A percentile compares a stretch with the other conserved stretches of the same genome.
Conservation (phyloP, 2,113 vertebrate genomes). For the Zosterops borbonicus region DNA sequence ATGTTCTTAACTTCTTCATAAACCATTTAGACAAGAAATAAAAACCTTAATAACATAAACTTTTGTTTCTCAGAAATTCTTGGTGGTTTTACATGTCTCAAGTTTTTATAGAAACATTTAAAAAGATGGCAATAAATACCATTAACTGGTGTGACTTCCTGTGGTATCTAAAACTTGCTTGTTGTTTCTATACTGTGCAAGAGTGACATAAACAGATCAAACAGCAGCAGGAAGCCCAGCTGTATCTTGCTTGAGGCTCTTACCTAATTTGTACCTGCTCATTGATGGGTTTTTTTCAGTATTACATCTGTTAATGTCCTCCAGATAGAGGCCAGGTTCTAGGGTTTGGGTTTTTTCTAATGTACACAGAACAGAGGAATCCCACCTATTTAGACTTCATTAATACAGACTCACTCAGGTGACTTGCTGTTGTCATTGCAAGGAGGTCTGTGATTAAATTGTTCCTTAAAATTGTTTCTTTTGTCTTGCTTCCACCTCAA, state of each 20-base stretch:
- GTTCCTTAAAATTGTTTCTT: neutral
- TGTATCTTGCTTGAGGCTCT: neutral
- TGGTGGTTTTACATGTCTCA: neutral
- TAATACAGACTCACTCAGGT: neutral
- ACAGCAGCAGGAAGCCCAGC: neutral
- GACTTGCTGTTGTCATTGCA: neutral
- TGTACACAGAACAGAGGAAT: neutral
- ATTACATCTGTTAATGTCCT: neutral
- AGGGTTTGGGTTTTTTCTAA: neutral
- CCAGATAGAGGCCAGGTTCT: neutral
- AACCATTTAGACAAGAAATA: neutral
- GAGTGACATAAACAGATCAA: neutral
- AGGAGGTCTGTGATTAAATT: neutral
- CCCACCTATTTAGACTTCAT: neutral
- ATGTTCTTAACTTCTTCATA: neutral
- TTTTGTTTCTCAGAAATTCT: neutral
- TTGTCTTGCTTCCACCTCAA: neutral
- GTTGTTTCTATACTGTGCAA: neutral
- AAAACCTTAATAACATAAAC: neutral
- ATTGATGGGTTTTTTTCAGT: neutral
- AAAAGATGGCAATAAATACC: neutral
- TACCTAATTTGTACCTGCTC: neutral
- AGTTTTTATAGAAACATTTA: neutral
- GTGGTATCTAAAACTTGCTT: neutral
- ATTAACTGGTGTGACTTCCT: neutral